Evolutionary conservation across 2,113 vertebrate species (phyloP).

Genomic region (Collichthys lucidus): DNA sequence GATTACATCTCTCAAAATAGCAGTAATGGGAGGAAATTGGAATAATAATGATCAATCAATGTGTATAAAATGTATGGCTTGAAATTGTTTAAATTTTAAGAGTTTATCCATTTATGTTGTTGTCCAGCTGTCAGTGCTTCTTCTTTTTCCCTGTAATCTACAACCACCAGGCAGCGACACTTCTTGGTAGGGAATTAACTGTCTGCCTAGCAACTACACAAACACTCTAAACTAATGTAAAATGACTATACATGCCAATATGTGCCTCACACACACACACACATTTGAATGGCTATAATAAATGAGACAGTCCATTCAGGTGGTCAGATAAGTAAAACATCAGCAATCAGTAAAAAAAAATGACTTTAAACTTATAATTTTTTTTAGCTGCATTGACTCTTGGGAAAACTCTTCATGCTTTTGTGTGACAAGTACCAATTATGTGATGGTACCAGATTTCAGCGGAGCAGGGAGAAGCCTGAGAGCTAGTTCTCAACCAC

Average conservation of each 20-base stretch:
- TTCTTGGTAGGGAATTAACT: background rate
- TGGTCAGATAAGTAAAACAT: background rate
- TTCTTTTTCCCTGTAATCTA: no score
- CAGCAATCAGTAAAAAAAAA: no score
- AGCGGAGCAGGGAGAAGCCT: no score
- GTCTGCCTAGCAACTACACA: background rate
- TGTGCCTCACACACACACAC: background rate
- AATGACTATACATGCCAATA: background rate
- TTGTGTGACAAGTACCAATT: no score
- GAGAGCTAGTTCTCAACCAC: no score
- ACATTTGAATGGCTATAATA: background rate
- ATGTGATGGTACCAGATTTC: no score
- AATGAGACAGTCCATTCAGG: background rate
- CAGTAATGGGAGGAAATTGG: background rate
- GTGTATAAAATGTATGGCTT: background rate
- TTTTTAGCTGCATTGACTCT: no score
- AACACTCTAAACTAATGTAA: background rate
- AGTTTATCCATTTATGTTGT: background rate
- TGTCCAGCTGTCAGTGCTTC: background rate
- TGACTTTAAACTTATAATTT: no score
- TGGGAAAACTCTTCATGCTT: no score
- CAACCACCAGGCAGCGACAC: no score
- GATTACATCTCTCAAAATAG: background rate
- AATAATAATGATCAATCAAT: background rate
- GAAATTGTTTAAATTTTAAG: background rate